Conservation (phyloP, 2,113 vertebrate species). For the Albula goreensis region DNA sequence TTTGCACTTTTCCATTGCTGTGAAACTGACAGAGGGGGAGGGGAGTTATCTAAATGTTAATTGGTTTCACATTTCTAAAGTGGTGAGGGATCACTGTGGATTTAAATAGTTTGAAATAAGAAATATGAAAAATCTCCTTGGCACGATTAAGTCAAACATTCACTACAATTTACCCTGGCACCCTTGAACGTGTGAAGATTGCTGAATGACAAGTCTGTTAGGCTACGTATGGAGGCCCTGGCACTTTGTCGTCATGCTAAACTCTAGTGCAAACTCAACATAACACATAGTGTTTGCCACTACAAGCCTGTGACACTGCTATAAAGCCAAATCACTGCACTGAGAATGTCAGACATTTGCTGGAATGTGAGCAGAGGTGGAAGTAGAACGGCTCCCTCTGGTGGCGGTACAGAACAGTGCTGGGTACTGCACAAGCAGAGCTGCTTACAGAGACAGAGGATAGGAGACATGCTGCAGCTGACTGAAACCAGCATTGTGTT, state of each 20-base stretch:
- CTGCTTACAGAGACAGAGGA: neutral
- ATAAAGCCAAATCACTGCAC: neutral
- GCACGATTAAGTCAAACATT: neutral
- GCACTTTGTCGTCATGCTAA: neutral
- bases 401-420: neutral
- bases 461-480: neutral
- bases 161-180: neutral
- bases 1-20: neutral
- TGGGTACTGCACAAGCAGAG: neutral
- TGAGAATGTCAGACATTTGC: neutral
- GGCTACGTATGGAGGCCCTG: neutral
- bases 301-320: neutral
- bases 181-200: neutral
- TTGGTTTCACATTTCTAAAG: neutral
- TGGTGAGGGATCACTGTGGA: neutral
- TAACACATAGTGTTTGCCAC: neutral
- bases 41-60: neutral
- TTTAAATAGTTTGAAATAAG: neutral
- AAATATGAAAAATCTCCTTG: neutral
- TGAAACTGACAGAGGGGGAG: neutral
- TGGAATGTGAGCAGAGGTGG: neutral
- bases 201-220: neutral
- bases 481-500: too few species aligned
- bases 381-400: constrained; percentile 31
- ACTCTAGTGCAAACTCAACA: neutral